Base-by-base conservation (phyloP, 1,140 invertebrate genomes). In the Pseudomyrmex dendroicus region DNA sequence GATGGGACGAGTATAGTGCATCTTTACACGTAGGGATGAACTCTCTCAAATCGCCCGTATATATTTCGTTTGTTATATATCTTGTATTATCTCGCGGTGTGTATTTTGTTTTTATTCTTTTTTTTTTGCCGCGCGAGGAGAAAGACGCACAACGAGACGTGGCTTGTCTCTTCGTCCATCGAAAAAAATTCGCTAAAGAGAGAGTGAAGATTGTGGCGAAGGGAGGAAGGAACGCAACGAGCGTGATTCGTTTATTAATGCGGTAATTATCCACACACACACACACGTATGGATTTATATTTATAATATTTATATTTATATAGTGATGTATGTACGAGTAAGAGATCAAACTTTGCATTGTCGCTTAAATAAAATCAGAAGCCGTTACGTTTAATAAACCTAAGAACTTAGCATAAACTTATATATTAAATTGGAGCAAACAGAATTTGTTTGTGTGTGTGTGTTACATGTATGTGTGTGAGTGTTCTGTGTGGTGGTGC, bases 301-400 rank as follows among this genome's bases (percentile, higher is more conserved):
- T 67, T 77, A 74, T 74, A 74, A 84, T 84, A 84, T 86, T 74
- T 80, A 80, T 72, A 83, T 84, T 56, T 48, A 13, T 54, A 74
- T 84, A 73, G 70, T 59, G 57, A 73, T 84, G 88, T 78, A 83
- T 85, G 85, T 89, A 88, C 84, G 85, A 86, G 74, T 90, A 88
- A 91, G 91, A 91, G 91, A 91, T 91, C 91, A 91, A 90, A 91
- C 83, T 68, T 91, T 90, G 88, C 89, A 90, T 86, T 89, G 89
- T 86, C 87, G 74, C 89, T 89, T 89, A 87, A 90, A 88, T 72
- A 76, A 87, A 85, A 85, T 83, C 63, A 87, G 82, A 89, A 76
- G 72, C 63, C 80, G 35, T 35, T 35, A 66, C 63, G 61, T 84
- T 83, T 83, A 77, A 84, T 46, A 77, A 77, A 17, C n/a, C 73